Base-by-base conservation (phyloP, 1,140 invertebrate species). In the Drosophila watanabei region DNA sequence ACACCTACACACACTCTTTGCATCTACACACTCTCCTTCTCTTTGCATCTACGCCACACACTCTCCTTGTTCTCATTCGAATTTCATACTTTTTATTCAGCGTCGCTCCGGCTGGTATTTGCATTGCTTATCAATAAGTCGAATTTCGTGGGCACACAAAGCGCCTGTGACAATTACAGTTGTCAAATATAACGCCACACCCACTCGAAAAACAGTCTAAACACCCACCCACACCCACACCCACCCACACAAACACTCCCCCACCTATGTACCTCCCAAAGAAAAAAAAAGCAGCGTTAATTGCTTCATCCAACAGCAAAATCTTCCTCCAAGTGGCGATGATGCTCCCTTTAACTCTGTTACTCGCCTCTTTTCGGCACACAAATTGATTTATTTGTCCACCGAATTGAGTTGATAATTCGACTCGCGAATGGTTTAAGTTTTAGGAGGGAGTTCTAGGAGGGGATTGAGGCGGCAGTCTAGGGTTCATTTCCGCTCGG, bases 151-250 rank as follows among this genome's bases (percentile, higher is more conserved):
- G 41, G 61, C 61, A 80, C 43, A 87, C 65, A 88, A 69, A 64
- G 39, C 64, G 63, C 52, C 45, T 60, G 73, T 68, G 56, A 86
- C 82, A 90, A 86, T 90, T 90, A 90, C 86, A 90, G 68, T 77
- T 90, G 82, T 90, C 75, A 90, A 90, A 86, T 80, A 85, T 61
- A 43, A 72, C 59, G 43, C 46, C 64, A 71, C 65, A 52, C 64
- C 28, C 52, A 66, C 65, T 37, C 35, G 24, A 16, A 16, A 11
- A 20, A 18, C 30, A 30, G 57, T 57, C 68, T 13, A 33, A n/a
- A n/a, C n/a, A n/a, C n/a, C n/a, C n/a, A n/a, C n/a, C n/a, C n/a
- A 65, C 51, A 32, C 41, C 41, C 59, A 63, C 58, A 18, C 49
- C 14, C 62, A 33, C 60, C 24, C 33, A 65, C 54, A 45, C 52